Evolutionary conservation across 1,140 invertebrate genomes (phyloP), one percentile per base, ranked within the genome.

Genomic region (Nautilus pompilius): DNA sequence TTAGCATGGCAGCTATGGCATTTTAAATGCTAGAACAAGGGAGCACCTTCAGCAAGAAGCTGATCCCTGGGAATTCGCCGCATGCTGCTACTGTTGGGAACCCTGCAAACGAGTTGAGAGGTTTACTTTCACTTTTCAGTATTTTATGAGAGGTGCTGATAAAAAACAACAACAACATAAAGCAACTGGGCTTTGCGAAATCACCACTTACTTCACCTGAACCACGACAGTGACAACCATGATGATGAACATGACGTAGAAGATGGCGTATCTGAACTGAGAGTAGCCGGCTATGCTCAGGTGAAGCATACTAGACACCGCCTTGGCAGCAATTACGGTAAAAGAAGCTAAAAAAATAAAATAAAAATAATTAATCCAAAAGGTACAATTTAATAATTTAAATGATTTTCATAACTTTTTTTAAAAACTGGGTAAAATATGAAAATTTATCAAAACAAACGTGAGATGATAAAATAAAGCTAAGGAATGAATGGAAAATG

Each of bases 271-370:
- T 8, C 61, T 55, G 33, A 77, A 68, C 66, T 82, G 80, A 3
- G 71, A 67, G 48, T 62, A 60, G 15, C 80, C 79, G n/a, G 56
- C 62, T 26, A 78, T 60, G 1, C 75, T 75, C 48, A 82, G 60
- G 63, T 80, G 75, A 26, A 82, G 55, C 74, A 80, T 74, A 55
- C 78, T 71, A 4, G 79, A 80, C 13, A 80, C 72, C 15, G 74
- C 80, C 61, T 82, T 82, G 26, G 79, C 78, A 45, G 75, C 76
- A 20, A 81, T 79, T 59, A 81, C 79, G 45, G 75, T 76, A 53
- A 77, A 65, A 20, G 69, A 71, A 20, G 66, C 69, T 71, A 59
- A 29, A 70, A 61, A 4, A 13, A 29, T 29, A n/a, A 65, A n/a
- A 56, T 34, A 17, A 58, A 22, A 5, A 58, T 32, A 22, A 32